phyloP scores from a whole-genome alignment of 2,888 invertebrate genomes.

The Agrotis segetum region DNA sequence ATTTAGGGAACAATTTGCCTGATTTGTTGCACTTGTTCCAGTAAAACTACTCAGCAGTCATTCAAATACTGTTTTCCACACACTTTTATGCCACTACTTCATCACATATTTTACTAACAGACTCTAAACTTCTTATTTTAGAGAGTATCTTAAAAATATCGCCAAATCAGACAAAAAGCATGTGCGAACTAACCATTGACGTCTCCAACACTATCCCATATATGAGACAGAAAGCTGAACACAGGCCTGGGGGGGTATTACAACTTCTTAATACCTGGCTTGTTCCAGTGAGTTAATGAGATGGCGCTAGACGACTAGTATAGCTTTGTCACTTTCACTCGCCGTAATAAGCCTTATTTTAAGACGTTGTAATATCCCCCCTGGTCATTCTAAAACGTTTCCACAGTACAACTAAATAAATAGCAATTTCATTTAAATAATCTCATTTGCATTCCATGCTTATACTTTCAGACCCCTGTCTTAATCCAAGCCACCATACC shows the following conservation, averaged over 20 bases:
- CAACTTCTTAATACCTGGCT: too few relatives aligned
- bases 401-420: background rate
- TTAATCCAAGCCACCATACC: constrained; percentile 8
- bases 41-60: background rate
- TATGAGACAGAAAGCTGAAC: constrained; percentile 1
- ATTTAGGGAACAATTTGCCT: background rate
- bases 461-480: background rate
- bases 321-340: too few relatives aligned
- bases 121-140: background rate
- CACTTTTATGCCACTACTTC: background rate
- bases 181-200: too few relatives aligned
- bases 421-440: background rate
- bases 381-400: background rate
- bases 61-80: background rate
- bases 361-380: too few relatives aligned
- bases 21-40: too few relatives aligned
- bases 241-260: too few relatives aligned
- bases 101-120: background rate
- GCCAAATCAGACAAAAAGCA: background rate
- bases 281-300: too few relatives aligned
- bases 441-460: background rate
- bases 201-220: too few relatives aligned
- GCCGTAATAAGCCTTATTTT: too few relatives aligned
- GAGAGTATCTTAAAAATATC: background rate
- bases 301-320: too few relatives aligned